phyloP scores from a whole-genome alignment of 2,797 vertebrate species.

The Spea hammondii region DNA sequence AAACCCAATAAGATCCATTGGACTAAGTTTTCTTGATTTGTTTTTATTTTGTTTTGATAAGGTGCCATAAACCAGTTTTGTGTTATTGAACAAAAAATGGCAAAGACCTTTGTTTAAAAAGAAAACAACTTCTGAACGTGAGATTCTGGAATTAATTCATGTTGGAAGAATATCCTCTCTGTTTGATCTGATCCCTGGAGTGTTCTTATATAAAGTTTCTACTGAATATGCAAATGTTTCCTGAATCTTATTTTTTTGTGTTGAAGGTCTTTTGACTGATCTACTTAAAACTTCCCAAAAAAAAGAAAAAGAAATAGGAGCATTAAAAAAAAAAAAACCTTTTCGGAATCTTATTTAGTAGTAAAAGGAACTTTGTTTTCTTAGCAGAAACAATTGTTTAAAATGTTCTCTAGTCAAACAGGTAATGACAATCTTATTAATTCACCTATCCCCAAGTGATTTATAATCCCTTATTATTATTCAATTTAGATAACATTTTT shows the following conservation, averaged over 20 bases:
- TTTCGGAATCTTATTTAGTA: conserved; percentile 36
- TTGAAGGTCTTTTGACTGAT: conserved; percentile 52
- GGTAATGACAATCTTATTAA: conserved; percentile 50
- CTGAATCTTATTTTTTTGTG: conserved; percentile 49
- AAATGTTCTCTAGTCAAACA: conserved; percentile 46
- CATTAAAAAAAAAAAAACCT: conserved; percentile 35
- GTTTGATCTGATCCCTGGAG: conserved; percentile 52
- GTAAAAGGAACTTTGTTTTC: conserved; percentile 43
- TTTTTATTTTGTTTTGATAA: conserved; percentile 24
- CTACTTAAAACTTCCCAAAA: conserved; percentile 47
- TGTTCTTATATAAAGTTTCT: conserved; percentile 53
- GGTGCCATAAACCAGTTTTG: conserved; percentile 37
- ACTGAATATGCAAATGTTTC: conserved; percentile 53
- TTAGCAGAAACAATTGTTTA: conserved; percentile 39
- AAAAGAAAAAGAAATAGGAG: conserved; percentile 23
- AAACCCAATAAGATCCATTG: conserved; percentile 2
- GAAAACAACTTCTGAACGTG: conserved; percentile 46
- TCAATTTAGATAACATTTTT: conserved; percentile 41
- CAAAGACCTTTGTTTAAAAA: conserved; percentile 47
- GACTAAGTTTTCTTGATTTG: conserved; percentile 10
- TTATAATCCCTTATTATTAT: conserved; percentile 52
- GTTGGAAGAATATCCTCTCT: conserved; percentile 51
- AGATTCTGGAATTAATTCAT: conserved; percentile 52
- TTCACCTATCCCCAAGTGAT: conserved; percentile 38
- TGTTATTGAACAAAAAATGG: conserved; percentile 27